Evolutionary conservation across 2,888 invertebrate species (phyloP).

Genomic region (Leptinotarsa juncta): DNA sequence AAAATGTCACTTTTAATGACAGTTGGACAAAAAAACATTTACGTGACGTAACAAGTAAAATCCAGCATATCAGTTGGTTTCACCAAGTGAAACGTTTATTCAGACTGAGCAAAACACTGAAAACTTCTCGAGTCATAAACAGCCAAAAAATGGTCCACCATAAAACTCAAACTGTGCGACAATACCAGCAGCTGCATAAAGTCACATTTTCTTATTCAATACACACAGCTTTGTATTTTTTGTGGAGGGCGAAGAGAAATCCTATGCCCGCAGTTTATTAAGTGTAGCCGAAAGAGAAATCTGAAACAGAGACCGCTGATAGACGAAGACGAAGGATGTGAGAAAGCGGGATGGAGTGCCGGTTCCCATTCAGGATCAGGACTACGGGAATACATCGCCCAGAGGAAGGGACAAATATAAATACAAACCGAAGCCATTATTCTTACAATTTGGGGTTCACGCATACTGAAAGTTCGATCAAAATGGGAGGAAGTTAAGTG

Average conservation of each 20-base stretch:
- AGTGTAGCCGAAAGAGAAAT: slow-evolving; percentile 16
- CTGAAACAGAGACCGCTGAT: slow-evolving; percentile 15
- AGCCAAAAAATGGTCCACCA: slow-evolving; percentile 4
- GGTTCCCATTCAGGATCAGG: slow-evolving; percentile 27
- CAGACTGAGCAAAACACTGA: background rate
- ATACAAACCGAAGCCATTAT: slow-evolving; percentile 47
- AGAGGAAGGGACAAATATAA: slow-evolving; percentile 45
- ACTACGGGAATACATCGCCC: slow-evolving; percentile 12
- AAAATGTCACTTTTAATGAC: too few species aligned
- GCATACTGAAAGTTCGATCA: slow-evolving; percentile 22
- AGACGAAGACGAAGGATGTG: background rate
- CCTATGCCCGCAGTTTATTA: slow-evolving; percentile 18
- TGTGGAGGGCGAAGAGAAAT: slow-evolving; percentile 21
- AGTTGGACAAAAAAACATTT: too few species aligned
- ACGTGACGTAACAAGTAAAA: too few species aligned
- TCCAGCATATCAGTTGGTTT: background rate
- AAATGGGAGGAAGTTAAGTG: slow-evolving; percentile 16
- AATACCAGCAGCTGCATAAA: slow-evolving; percentile 26
- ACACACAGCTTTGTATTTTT: slow-evolving; percentile 25
- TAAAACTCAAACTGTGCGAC: slow-evolving; percentile 19
- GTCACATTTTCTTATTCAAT: slow-evolving; percentile 26
- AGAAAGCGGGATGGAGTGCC: background rate
- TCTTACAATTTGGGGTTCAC: slow-evolving; percentile 29
- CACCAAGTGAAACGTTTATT: background rate
- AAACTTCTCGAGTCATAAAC: background rate